Percentiles rank a stretch among this genome's conserved stretches.
phyloP scores from a whole-genome alignment of 2,797 vertebrate species.

The Ctenosaura bakeri region DNA sequence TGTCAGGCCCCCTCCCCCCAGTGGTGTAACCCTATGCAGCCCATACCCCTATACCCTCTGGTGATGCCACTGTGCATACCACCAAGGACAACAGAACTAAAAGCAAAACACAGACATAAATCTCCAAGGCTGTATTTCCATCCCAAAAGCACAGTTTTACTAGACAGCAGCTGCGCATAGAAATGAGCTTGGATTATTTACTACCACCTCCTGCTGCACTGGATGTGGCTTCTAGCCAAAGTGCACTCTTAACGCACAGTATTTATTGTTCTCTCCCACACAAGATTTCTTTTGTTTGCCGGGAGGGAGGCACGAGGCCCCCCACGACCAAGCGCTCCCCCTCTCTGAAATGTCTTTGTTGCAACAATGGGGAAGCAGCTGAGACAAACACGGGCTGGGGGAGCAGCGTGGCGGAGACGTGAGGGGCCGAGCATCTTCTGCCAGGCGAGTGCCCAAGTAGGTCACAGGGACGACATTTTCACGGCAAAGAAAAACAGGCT shows the following conservation, averaged over 20 bases:
- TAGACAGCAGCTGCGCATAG: neutral
- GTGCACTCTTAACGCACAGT: neutral
- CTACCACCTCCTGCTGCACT: neutral
- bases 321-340: neutral
- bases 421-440: neutral
- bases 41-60: too few species aligned
- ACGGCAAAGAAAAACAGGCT: neutral
- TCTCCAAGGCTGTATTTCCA: too few species aligned
- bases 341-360: conserved; percentile 15
- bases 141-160: neutral
- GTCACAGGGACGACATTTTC: neutral
- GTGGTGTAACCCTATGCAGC: too few species aligned
- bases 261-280: neutral
- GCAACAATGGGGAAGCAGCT: too few species aligned
- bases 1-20: too few species aligned
- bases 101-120: neutral
- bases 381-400: too few species aligned
- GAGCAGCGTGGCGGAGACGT: neutral
- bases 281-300: conserved; percentile 28
- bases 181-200: neutral
- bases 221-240: neutral
- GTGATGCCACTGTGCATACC: too few species aligned
- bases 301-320: too few species aligned
- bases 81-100: neutral
- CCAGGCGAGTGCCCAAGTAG: neutral